Conservation (phyloP, 2,113 vertebrate species). For the Oenanthe melanoleuca region DNA sequence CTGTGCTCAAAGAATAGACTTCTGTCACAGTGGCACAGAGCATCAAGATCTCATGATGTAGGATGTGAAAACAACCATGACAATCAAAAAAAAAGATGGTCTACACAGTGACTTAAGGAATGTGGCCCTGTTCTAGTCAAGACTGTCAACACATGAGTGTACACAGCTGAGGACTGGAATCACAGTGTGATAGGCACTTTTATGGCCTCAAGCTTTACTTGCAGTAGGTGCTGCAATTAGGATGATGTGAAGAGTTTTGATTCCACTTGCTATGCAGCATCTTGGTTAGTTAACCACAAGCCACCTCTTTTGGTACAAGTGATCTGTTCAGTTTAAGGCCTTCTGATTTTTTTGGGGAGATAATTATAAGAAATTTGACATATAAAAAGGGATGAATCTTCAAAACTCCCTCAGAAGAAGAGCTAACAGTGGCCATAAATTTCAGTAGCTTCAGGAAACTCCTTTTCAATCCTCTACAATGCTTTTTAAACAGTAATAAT, state of each 20-base stretch:
- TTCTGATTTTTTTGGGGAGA: background rate
- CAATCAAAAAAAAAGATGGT: background rate
- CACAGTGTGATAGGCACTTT: background rate
- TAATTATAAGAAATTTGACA: background rate
- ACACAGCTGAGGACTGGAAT: background rate
- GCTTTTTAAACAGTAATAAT: background rate
- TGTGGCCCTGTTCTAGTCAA: background rate
- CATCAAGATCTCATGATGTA: background rate
- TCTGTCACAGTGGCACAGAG: background rate
- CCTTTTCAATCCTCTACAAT: background rate
- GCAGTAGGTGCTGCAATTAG: background rate
- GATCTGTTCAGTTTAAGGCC: background rate
- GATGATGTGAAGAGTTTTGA: background rate
- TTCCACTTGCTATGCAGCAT: background rate
- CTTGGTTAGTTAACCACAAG: background rate
- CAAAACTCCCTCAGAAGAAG: background rate
- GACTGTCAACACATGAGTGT: rapidly evolving
- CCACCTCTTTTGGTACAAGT: background rate
- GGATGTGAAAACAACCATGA: background rate
- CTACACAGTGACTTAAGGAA: background rate
- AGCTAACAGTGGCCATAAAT: background rate
- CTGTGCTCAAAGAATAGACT: background rate
- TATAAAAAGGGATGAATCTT: background rate
- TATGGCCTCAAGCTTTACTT: background rate
- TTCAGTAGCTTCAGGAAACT: background rate